Percentiles rank a stretch among this genome's conserved stretches.
phyloP scores from a whole-genome alignment of 2,113 vertebrate genomes.

The Micromys minutus region DNA sequence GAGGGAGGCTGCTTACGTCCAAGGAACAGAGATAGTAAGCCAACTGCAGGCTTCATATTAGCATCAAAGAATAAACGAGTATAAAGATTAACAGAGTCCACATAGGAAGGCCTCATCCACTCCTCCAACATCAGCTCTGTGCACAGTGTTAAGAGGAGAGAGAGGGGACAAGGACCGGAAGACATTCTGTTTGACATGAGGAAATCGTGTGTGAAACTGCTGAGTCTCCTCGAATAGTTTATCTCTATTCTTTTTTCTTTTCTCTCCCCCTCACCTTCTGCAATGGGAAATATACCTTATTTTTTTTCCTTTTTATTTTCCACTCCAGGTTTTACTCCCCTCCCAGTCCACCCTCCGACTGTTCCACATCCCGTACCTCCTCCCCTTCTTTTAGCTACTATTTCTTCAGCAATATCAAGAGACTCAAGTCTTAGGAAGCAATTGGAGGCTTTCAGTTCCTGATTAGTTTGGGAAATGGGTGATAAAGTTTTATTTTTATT shows the following conservation, averaged over 20 bases:
- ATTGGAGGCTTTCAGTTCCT: neutral
- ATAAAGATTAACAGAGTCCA: neutral
- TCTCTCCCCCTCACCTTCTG: too few relatives aligned
- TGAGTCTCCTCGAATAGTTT: neutral
- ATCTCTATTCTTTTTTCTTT: neutral
- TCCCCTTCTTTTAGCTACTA: neutral
- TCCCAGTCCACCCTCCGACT: too few relatives aligned
- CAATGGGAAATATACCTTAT: too few relatives aligned
- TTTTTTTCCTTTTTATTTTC: too few relatives aligned
- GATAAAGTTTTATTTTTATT: neutral
- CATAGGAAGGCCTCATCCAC: neutral
- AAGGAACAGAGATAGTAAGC: neutral
- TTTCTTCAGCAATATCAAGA: neutral
- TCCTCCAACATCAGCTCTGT: fast-evolving
- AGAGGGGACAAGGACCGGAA: too few relatives aligned
- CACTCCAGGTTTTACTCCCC: too few relatives aligned
- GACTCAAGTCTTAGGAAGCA: neutral
- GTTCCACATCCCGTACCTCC: too few relatives aligned
- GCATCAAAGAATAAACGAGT: neutral
- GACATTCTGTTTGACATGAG: neutral
- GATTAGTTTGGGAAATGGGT: neutral
- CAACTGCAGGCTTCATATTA: fast-evolving
- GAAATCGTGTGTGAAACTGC: neutral
- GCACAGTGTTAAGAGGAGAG: neutral
- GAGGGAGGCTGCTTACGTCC: neutral